These are phyloP conservation scores for Macropis europaea DNA, from an alignment of 2,888 invertebrate genomes.

Conservation along the genomic window DNA sequence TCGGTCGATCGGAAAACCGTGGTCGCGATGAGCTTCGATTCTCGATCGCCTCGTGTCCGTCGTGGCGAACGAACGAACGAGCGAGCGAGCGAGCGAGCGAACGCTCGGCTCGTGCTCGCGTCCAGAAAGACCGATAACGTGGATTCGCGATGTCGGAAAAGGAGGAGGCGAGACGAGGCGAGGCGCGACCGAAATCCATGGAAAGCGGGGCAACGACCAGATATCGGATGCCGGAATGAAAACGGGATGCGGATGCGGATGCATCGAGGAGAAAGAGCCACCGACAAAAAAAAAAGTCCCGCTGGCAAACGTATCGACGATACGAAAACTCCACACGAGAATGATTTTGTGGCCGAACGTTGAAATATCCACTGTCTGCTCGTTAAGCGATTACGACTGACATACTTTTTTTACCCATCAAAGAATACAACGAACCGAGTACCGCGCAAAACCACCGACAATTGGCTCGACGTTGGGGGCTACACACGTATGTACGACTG, in stretches of 20 bases:
- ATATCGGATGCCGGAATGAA: constrained; percentile 54
- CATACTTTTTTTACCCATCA: constrained; percentile 3
- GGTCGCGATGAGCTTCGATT: background rate
- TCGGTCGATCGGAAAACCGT: background rate
- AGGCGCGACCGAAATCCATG: constrained; percentile 47
- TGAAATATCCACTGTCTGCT: constrained; percentile 61
- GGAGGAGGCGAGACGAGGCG: constrained; percentile 10
- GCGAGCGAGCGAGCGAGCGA: too few species aligned
- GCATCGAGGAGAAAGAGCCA: constrained; percentile 30
- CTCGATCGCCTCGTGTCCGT: background rate
- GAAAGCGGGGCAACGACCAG: constrained; percentile 50
- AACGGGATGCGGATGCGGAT: constrained; percentile 53
- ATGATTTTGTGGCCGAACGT: constrained; percentile 49
- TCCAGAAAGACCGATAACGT: constrained; percentile 19
- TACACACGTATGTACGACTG: constrained; percentile 26
- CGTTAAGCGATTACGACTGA: constrained; percentile 57
- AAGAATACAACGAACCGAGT: constrained; percentile 28
- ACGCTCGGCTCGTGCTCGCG: constrained; percentile 1
- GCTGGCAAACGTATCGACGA: constrained; percentile 42
- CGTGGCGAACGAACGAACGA: too few species aligned
- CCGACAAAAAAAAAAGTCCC: constrained; percentile 1
- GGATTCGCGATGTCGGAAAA: constrained; percentile 9
- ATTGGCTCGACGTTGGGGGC: constrained; percentile 37
- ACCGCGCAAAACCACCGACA: constrained; percentile 34
- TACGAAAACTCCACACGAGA: constrained; percentile 30